A percentile compares a stretch with the other conserved stretches of the same genome.
These are phyloP conservation scores for Platycercus adscitus DNA, from an alignment of 2,113 vertebrate genomes.

Conservation along the genomic window DNA sequence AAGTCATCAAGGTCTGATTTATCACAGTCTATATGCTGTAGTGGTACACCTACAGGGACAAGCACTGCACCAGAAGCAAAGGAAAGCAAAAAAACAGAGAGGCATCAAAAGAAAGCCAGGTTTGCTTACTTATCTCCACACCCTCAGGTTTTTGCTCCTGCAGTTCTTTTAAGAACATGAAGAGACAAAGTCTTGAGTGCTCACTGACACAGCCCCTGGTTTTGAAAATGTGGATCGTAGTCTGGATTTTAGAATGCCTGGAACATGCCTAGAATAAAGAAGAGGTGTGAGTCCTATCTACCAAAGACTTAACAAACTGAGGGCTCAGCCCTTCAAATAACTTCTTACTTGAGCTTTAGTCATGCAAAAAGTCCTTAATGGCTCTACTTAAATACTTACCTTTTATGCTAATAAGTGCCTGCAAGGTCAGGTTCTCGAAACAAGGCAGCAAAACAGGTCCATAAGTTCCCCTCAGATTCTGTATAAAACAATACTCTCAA, in stretches of 20 bases:
- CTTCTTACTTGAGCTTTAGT: neutral
- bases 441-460: neutral
- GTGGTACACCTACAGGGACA: neutral
- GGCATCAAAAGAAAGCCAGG: neutral
- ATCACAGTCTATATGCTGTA: neutral
- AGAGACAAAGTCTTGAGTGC: neutral
- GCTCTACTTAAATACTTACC: neutral
- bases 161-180: neutral
- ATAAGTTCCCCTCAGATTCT: neutral
- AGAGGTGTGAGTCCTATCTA: neutral
- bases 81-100: neutral
- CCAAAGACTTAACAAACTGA: neutral
- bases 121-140: neutral
- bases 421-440: neutral
- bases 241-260: neutral
- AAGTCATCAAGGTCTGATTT: conserved; percentile 19
- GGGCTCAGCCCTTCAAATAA: neutral
- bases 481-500: neutral
- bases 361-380: neutral
- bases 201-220: neutral
- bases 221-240: neutral
- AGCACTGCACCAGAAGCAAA: neutral
- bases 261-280: neutral
- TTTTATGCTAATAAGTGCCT: neutral
- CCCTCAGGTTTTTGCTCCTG: neutral